A percentile compares a stretch with the other conserved stretches of the same genome.
These are phyloP conservation scores for Melangyna quadrimaculata DNA, from an alignment of 2,888 invertebrate species.

Conservation along the genomic window DNA sequence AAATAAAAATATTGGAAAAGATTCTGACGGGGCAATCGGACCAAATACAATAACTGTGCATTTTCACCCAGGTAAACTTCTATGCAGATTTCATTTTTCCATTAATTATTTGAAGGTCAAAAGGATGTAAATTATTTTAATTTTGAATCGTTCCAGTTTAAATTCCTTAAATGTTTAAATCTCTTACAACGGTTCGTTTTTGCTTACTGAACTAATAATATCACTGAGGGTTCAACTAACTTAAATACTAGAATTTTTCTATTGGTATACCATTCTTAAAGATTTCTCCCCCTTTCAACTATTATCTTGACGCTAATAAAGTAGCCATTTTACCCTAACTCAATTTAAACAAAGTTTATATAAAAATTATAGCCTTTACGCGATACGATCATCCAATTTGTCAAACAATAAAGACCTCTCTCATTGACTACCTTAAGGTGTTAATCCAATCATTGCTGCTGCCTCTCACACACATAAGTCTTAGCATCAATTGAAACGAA, in stretches of 20 bases:
- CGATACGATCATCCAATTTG: conserved; percentile 36
- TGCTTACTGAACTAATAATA: neutral
- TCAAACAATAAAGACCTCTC: conserved; percentile 7
- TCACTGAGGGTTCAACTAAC: neutral
- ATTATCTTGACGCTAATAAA: neutral
- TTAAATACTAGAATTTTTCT: neutral
- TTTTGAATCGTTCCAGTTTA: no score
- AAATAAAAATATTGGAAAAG: no score
- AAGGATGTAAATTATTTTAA: no score
- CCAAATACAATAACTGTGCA: no score
- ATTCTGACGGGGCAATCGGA: no score
- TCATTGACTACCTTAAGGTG: conserved; percentile 26
- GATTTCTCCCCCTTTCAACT: neutral
- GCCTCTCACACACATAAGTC: neutral
- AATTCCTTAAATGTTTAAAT: no score
- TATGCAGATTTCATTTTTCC: no score
- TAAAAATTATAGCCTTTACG: conserved; percentile 3
- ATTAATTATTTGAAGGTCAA: no score
- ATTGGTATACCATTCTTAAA: neutral
- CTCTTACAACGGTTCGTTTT: no score
- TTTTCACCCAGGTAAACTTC: no score
- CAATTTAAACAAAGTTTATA: neutral
- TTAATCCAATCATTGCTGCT: conserved; percentile 10
- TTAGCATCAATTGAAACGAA: conserved; percentile 19
- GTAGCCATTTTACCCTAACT: neutral